Conservation (phyloP, 2,888 invertebrate species). For the Psylliodes chrysocephalus region DNA sequence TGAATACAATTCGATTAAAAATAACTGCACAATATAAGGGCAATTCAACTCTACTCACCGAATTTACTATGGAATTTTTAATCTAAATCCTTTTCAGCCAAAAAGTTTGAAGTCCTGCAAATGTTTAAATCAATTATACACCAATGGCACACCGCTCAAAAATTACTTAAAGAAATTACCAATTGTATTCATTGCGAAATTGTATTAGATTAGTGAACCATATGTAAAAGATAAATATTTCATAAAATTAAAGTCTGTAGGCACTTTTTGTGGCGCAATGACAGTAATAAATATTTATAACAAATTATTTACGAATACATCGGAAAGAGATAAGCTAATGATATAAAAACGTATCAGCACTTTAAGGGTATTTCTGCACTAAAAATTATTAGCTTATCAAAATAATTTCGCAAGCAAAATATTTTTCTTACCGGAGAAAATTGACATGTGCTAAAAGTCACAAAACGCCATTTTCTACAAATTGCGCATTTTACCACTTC, state of each 20-base stretch:
- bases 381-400: not conserved
- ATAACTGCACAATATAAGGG: constrained; percentile 45
- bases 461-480: constrained; percentile 59
- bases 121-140: constrained; percentile 12
- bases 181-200: constrained; percentile 1
- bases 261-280: constrained; percentile 38
- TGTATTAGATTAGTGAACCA: constrained; percentile 1
- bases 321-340: constrained; percentile 19
- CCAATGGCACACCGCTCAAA: not conserved
- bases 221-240: constrained; percentile 11
- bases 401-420: constrained; percentile 19
- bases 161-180: not conserved
- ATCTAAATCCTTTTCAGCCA: constrained; percentile 43
- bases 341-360: constrained; percentile 15
- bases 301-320: constrained; percentile 58
- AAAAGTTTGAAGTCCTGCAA: constrained; percentile 46
- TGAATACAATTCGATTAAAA: constrained; percentile 34
- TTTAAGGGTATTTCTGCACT: constrained; percentile 8
- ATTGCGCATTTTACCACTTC: constrained; percentile 24
- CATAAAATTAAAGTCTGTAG: constrained; percentile 19
- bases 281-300: constrained; percentile 46
- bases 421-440: constrained; percentile 59
- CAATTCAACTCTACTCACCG: constrained; percentile 53
- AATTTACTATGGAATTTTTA: constrained; percentile 48
- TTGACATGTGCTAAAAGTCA: constrained; percentile 63